Evolutionary conservation across 2,113 vertebrate genomes (phyloP), one percentile per base, ranked within the genome.

Genomic region (Trogon surrucura): DNA sequence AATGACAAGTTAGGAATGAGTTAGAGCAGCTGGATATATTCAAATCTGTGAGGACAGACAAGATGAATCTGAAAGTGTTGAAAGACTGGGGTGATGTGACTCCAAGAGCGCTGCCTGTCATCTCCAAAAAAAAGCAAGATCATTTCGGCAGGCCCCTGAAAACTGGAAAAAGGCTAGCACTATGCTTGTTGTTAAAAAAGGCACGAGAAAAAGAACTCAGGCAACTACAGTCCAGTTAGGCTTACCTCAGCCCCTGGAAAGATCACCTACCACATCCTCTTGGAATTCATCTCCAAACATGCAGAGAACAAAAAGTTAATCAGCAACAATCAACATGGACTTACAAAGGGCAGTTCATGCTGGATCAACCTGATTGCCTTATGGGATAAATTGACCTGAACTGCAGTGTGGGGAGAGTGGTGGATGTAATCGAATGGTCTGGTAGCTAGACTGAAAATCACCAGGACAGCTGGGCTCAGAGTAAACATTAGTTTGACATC

Each of bases 381-480:
- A 71, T 26, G 58, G 26, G 75, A 93, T 51, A 57, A 78, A 86
- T 56, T 53, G 69, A 87, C 86, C 80, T 78, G 78, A 90, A 86
- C 81, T n/a, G 34, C 75, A 93, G 72, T 85, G 38, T 74, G 83
- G 88, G 51, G 51, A 91, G 48, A 62, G 65, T 64, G 77, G 83
- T 89, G 88, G 53, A 83, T 86, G 26, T 66, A 93, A 90, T 92
- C 69, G 87, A 84, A 95, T 54, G 48, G 34, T 75, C 83, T 93
- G 20, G 29, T n/a, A 41, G 21, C 11, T 32, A 92, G 44, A 74
- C 1, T 45, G 44, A 88, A 91, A 86, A 79, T 66, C 32, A 78
- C 21, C 0, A 0, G 18, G 48, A 60, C 51, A 80, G 70, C 9
- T 41, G 36, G 18, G n/a, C 54, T 91, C 32, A 51, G 38, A 69